phyloP scores from a whole-genome alignment of 2,113 vertebrate genomes.

The Actinemys pallida region DNA sequence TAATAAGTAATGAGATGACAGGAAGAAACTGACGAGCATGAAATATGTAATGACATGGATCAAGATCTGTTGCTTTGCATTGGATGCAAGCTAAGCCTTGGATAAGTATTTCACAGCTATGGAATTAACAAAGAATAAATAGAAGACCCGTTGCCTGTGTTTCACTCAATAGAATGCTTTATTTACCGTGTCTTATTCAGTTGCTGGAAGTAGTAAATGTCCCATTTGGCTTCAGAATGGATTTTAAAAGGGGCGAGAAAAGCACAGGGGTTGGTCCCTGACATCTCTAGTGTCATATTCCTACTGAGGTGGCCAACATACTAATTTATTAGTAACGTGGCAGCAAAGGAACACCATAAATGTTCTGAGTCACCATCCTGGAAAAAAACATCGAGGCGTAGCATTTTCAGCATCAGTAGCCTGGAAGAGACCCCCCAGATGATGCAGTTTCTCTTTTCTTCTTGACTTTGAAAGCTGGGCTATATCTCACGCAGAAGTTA shows the following conservation, averaged over 20 bases:
- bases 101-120: neutral
- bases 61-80: fast-evolving
- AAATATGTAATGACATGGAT: neutral
- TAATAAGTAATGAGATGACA: neutral
- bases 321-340: neutral
- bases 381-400: neutral
- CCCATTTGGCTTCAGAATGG: neutral
- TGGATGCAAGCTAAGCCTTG: neutral
- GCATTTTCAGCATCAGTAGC: neutral
- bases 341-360: neutral
- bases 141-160: neutral
- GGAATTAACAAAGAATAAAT: neutral
- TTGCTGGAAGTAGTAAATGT: neutral
- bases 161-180: neutral
- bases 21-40: neutral
- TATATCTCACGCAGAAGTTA: neutral
- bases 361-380: neutral
- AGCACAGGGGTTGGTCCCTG: fast-evolving
- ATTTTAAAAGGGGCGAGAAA: neutral
- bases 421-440: neutral
- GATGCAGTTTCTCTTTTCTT: neutral
- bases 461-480: neutral
- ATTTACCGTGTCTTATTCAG: neutral
- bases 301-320: neutral
- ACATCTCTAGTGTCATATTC: neutral